phyloP scores from a whole-genome alignment of 2,113 vertebrate genomes.

The Corythornis vintsioides region DNA sequence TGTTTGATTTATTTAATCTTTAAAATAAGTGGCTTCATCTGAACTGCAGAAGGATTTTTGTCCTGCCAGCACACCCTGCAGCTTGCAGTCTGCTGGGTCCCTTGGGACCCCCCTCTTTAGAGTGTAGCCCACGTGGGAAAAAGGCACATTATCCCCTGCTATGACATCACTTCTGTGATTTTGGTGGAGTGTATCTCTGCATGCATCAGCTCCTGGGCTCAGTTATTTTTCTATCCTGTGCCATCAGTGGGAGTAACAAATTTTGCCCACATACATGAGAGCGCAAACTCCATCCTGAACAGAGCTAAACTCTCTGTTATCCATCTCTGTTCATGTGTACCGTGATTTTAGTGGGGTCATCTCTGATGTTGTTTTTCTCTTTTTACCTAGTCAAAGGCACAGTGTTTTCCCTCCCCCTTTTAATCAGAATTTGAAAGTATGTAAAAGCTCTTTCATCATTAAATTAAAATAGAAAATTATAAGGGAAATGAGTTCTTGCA shows the following conservation, averaged over 20 bases:
- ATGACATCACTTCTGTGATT: not conserved
- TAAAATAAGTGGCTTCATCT: not conserved
- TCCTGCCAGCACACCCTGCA: rapidly evolving
- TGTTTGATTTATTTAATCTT: not conserved
- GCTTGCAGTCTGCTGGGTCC: not conserved
- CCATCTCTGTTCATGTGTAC: not conserved
- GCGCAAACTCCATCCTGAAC: not conserved
- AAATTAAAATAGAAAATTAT: not conserved
- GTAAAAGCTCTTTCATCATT: not conserved
- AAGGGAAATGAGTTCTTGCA: not conserved
- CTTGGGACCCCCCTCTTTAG: not conserved
- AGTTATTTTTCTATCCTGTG: not conserved
- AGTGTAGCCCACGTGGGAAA: not conserved
- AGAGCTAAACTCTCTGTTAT: not conserved
- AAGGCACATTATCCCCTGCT: not conserved
- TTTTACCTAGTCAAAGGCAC: not conserved
- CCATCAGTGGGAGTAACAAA: not conserved
- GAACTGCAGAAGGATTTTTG: not conserved
- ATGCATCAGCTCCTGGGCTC: not conserved
- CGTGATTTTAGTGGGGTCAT: not conserved
- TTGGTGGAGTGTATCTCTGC: not conserved
- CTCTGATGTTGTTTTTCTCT: not conserved
- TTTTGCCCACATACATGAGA: not conserved
- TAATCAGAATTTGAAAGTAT: not conserved
- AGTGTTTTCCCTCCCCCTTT: not conserved